phyloP scores from a whole-genome alignment of 1,140 invertebrate species.

The Plectrocnemia conspersa region DNA sequence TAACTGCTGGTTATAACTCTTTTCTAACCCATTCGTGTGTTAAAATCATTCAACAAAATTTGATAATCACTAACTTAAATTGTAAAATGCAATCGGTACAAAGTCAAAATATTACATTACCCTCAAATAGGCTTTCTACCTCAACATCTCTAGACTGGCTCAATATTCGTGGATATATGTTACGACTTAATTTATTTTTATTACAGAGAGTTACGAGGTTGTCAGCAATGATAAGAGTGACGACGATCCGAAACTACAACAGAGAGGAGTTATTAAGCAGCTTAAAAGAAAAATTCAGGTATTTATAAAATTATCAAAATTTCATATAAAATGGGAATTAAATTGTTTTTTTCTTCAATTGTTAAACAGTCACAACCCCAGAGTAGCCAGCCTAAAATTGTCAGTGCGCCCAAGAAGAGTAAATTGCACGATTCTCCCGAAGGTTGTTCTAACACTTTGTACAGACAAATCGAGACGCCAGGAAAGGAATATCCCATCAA shows the following conservation, averaged over 20 bases:
- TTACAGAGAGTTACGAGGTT: not conserved
- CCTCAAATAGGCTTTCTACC: too few relatives aligned
- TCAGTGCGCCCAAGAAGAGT: slow-evolving; percentile 44
- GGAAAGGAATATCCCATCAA: too few relatives aligned
- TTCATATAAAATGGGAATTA: slow-evolving; percentile 4
- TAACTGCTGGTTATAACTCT: too few relatives aligned
- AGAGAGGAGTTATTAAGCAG: slow-evolving; percentile 66
- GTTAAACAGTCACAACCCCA: slow-evolving; percentile 41
- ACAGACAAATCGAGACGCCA: too few relatives aligned
- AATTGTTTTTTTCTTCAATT: not conserved
- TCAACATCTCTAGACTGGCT: too few relatives aligned
- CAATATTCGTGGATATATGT: too few relatives aligned
- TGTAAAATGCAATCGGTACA: too few relatives aligned
- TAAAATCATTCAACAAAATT: too few relatives aligned
- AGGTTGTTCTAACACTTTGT: too few relatives aligned
- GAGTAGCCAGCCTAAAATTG: slow-evolving; percentile 38
- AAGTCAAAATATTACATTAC: too few relatives aligned
- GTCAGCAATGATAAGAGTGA: not conserved
- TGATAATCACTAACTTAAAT: too few relatives aligned
- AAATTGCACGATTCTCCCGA: slow-evolving; percentile 40
- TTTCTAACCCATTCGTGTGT: too few relatives aligned
- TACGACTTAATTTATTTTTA: not conserved
- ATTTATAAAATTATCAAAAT: slow-evolving; percentile 31
- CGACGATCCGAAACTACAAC: slow-evolving; percentile 58
- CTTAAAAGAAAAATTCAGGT: slow-evolving; percentile 68